Percentiles rank a stretch among this genome's conserved stretches.
phyloP scores from a whole-genome alignment of 2,113 vertebrate species.

The Spilogale gracilis region DNA sequence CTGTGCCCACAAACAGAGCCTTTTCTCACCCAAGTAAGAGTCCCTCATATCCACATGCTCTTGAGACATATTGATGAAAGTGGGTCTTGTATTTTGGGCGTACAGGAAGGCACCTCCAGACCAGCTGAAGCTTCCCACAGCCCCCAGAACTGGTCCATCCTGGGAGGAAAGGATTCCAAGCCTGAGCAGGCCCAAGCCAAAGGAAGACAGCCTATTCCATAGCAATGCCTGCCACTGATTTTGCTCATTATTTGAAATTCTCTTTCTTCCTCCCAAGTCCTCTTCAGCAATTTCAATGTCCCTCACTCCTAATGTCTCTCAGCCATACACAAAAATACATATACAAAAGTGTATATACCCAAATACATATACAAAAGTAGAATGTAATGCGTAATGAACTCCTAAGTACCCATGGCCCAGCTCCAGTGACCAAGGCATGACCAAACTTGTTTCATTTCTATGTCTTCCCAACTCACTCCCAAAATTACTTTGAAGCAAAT shows the following conservation, averaged over 20 bases:
- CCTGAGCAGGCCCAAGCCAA: neutral
- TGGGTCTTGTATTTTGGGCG: neutral
- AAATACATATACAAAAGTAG: neutral
- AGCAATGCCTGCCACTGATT: accelerated
- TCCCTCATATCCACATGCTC: constrained; percentile 65
- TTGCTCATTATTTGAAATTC: neutral
- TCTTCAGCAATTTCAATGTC: neutral
- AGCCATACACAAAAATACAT: neutral
- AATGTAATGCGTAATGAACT: neutral
- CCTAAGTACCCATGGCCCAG: neutral
- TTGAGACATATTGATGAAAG: constrained; percentile 76
- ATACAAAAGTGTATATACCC: neutral
- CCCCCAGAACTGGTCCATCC: constrained; percentile 77
- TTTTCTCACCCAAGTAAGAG: constrained; percentile 81
- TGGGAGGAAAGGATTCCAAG: constrained; percentile 31
- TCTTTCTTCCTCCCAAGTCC: neutral
- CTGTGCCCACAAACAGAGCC: neutral
- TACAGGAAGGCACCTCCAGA: constrained; percentile 80
- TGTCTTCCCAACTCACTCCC: accelerated
- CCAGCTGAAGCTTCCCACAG: constrained; percentile 81
- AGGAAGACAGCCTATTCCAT: neutral
- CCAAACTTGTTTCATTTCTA: neutral
- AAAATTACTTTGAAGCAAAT: neutral
- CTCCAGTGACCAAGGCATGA: neutral
- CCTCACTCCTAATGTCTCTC: neutral